Evolutionary conservation across 1,140 invertebrate species (phyloP).

Genomic region (Drosophila punjabiensis): DNA sequence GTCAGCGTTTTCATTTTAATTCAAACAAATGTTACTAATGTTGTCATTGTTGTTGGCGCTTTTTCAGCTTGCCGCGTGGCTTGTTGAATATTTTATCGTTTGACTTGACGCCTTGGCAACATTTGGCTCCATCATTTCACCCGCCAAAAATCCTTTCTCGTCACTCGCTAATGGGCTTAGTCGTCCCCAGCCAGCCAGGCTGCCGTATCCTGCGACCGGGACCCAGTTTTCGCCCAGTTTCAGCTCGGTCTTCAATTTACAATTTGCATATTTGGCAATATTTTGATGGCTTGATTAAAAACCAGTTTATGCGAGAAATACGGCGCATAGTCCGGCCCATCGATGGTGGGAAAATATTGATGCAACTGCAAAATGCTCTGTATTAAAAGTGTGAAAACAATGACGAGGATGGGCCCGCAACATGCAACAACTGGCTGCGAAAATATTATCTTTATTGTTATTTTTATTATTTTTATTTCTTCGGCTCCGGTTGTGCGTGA

Average conservation of each 20-base stretch:
- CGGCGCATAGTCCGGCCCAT: neutral
- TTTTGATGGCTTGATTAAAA: conserved; percentile 57
- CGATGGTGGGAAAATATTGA: conserved; percentile 52
- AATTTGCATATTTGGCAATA: conserved; percentile 54
- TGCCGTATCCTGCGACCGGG: neutral
- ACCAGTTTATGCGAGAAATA: conserved; percentile 30
- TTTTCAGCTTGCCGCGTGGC: conserved; percentile 36
- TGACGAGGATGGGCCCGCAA: conserved; percentile 10
- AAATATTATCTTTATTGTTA: conserved; percentile 72
- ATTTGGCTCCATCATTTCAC: conserved; percentile 73
- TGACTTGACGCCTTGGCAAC: conserved; percentile 78
- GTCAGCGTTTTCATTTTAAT: conserved; percentile 84
- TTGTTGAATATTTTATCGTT: conserved; percentile 83
- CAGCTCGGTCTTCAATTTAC: conserved; percentile 31
- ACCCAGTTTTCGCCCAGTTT: neutral
- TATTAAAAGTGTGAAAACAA: conserved; percentile 63
- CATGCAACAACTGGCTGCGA: conserved; percentile 42
- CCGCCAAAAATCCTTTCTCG: conserved; percentile 72
- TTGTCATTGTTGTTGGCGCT: conserved; percentile 73
- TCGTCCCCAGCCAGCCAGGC: conserved; percentile 4
- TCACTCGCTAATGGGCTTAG: conserved; percentile 67
- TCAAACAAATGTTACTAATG: conserved; percentile 84
- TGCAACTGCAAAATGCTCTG: conserved; percentile 58
- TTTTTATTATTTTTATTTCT: conserved; percentile 51
- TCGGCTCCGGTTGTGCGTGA: conserved; percentile 27